Base-by-base conservation (phyloP, 2,888 invertebrate species). In the Pseudolycoriella hygida region DNA sequence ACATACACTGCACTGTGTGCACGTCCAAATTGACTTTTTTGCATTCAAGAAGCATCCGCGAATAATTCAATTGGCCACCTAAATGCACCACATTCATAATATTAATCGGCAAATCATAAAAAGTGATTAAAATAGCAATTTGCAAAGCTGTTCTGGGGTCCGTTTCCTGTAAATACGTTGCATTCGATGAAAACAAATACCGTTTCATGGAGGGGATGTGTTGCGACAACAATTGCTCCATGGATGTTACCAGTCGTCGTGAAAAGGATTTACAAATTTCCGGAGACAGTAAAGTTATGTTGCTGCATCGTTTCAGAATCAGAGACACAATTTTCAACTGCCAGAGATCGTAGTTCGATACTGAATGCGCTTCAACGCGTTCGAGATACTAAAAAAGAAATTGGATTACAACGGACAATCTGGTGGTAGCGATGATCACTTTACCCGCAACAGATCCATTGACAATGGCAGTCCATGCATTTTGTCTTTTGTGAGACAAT, bases 401-500 rank as follows among this genome's bases (percentile, higher is more conserved):
- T 51, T 42, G 19, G 47, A n/a, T n/a, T n/a, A n/a, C n/a, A n/a
- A n/a, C n/a, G n/a, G n/a, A n/a, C n/a, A n/a, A n/a, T n/a, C n/a
- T n/a, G n/a, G n/a, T n/a, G n/a, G n/a, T n/a, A n/a, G n/a, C n/a
- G n/a, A n/a, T n/a, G n/a, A n/a, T n/a, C n/a, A n/a, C n/a, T n/a
- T n/a, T 54, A 81, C 81, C 70, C 78, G 76, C 49, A 78, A 62
- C 48, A 80, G 68, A 1, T 75, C 72, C 3, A 81, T 68, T 72
- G 84, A 82, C 42, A 80, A 70, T 2, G 83, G 79, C 51, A 88
- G 60, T 15, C 82, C 73, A 56, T 78, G 77, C 54, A 86, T 65
- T 55, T 84, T 81, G 60, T 89, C 88, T 55, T 77, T 77, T 2
- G 82, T 76, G 0, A 86, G 77, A 45, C 86, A 86, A 58, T 87